phyloP scores from a whole-genome alignment of 2,113 vertebrate species.

The Pomatorhinus ruficollis region DNA sequence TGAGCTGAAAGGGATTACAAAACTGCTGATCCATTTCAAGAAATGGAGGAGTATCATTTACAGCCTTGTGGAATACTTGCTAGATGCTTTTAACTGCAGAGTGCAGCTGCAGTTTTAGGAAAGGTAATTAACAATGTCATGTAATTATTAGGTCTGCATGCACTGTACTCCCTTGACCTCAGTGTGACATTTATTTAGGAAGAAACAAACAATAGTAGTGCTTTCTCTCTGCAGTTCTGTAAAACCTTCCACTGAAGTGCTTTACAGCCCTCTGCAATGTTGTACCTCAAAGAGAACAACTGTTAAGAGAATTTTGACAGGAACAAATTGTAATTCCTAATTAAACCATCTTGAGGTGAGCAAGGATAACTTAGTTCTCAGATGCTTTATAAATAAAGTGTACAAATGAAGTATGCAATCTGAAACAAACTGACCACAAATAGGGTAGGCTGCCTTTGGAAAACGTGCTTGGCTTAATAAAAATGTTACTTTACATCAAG shows the following conservation, averaged over 20 bases:
- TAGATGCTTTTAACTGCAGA: neutral
- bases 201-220: neutral
- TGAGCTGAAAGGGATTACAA: neutral
- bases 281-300: neutral
- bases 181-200: neutral
- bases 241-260: neutral
- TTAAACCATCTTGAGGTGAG: neutral
- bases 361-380: neutral
- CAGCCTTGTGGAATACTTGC: neutral
- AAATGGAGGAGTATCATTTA: neutral
- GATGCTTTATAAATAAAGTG: neutral
- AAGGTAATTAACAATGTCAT: neutral
- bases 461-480: neutral
- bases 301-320: neutral
- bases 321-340: neutral
- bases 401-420: neutral
- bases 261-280: neutral
- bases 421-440: neutral
- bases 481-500: neutral
- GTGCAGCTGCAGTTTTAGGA: neutral
- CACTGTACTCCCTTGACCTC: neutral
- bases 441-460: neutral
- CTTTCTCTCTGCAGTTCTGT: neutral
- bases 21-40: neutral
- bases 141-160: neutral